Conservation (phyloP, 1,140 invertebrate genomes). For the Maconellicoccus hirsutus region DNA sequence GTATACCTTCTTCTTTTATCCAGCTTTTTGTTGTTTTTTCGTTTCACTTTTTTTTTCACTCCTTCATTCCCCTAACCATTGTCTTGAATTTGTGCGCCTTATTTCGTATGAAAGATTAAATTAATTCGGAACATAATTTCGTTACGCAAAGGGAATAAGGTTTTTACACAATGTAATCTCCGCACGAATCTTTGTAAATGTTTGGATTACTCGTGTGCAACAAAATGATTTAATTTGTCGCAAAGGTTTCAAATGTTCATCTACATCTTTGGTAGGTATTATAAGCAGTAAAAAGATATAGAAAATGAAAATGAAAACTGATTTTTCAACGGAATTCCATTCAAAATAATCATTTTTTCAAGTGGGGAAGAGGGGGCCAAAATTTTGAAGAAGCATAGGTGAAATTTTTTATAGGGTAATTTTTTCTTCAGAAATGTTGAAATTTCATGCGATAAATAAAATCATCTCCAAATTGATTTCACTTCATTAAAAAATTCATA, state of each 20-base stretch:
- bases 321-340: no score
- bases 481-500: no score
- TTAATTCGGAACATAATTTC: constrained; percentile 4
- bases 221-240: not conserved
- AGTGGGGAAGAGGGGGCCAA: no score
- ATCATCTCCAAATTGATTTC: no score
- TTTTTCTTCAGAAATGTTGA: no score
- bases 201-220: not conserved
- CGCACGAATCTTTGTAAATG: not conserved
- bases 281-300: no score
- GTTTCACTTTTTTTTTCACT: not conserved
- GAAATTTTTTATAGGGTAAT: no score
- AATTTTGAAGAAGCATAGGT: no score
- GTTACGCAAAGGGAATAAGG: not conserved
- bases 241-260: not conserved
- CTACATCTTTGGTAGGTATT: no score
- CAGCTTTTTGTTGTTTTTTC: not conserved
- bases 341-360: no score
- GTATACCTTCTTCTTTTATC: not conserved
- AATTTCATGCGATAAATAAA: no score
- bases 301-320: no score
- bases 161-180: not conserved
- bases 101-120: not conserved
- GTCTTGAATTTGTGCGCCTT: not conserved
- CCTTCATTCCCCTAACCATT: not conserved